A percentile compares a stretch with the other conserved stretches of the same genome.
These are phyloP conservation scores for Chrysomallon squamiferum DNA, from an alignment of 1,140 invertebrate species.

Conservation along the genomic window DNA sequence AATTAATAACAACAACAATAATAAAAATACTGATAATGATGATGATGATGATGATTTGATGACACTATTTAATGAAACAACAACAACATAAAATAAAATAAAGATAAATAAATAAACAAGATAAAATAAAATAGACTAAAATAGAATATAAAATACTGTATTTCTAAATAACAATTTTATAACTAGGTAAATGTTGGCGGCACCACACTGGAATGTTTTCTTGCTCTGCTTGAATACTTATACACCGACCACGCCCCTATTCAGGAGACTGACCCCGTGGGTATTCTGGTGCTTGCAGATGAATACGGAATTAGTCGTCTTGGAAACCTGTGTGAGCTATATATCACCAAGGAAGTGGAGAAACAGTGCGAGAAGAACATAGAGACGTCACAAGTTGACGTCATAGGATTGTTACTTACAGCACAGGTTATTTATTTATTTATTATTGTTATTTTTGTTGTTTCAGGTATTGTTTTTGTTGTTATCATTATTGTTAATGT, in stretches of 20 bases:
- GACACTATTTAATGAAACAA: no score
- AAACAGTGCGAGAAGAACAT: slow-evolving; percentile 43
- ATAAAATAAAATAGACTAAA: no score
- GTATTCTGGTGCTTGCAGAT: slow-evolving; percentile 47
- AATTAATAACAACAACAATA: no score
- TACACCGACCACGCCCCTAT: slow-evolving; percentile 59
- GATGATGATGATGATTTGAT: no score
- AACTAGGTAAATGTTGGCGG: slow-evolving; percentile 42
- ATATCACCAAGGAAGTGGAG: slow-evolving; percentile 58
- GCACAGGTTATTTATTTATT: slow-evolving; percentile 50
- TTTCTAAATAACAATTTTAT: no score
- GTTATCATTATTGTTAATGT: neutral
- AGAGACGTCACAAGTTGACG: slow-evolving; percentile 53
- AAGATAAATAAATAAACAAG: no score
- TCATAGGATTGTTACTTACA: slow-evolving; percentile 50
- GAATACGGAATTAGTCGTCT: slow-evolving; percentile 50
- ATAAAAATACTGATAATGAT: no score
- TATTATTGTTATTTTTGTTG: no score
- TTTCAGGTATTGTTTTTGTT: no score
- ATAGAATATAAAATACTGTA: no score
- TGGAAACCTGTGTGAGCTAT: slow-evolving; percentile 55
- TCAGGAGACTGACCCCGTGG: slow-evolving; percentile 46
- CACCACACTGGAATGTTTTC: slow-evolving; percentile 40
- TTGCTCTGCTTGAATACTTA: slow-evolving; percentile 54
- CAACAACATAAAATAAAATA: no score